Base-by-base conservation (phyloP, 2,888 invertebrate species). In the Heteromyza rotundicornis region DNA sequence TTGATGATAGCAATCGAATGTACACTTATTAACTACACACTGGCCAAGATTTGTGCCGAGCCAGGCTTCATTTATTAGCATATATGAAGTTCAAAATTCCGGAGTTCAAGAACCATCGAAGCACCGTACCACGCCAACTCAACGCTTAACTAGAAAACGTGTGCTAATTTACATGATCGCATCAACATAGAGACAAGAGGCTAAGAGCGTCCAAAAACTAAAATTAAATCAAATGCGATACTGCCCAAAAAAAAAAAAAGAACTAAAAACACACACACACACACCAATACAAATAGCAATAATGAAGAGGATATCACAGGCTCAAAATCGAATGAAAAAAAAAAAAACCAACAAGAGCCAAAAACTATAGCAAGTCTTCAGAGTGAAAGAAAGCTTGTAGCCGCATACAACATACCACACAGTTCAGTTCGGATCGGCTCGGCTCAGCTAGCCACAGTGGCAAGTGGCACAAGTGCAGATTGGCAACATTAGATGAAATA, bases 401-500 rank as follows among this genome's bases (percentile, higher is more conserved):
- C 7, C 32, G 12, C 5, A 32, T 12, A 32, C 32, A 32, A 5
- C 7, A 32, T 5, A 32, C n/a, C 5, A 32, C 5, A 32, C 12
- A 12, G 32, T 12, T 12, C 32, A 12, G 32, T 12, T 32, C 32
- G 32, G 32, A 5, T 12, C 32, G 32, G 32, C 32, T 32, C 7
- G 32, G 32, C 32, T 32, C 32, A 12, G 7, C 32, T 40, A n/a
- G 12, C 3, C 40, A n/a, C 22, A n/a, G 64, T 63, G 62, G 66
- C 69, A 64, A 69, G 68, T 71, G 74, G 72, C 74, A 74, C 80
- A 79, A 78, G 78, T 79, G 78, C 78, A 78, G 80, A 78, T 78
- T 75, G 72, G 71, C 69, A 79, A 69, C 75, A 73, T 77, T 73
- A 78, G 80, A 78, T 78, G 78, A 78, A 78, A 76, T 77, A 75